A percentile compares a stretch with the other conserved stretches of the same genome.
phyloP scores from a whole-genome alignment of 2,797 vertebrate species.

The Rhinoraja longicauda region DNA sequence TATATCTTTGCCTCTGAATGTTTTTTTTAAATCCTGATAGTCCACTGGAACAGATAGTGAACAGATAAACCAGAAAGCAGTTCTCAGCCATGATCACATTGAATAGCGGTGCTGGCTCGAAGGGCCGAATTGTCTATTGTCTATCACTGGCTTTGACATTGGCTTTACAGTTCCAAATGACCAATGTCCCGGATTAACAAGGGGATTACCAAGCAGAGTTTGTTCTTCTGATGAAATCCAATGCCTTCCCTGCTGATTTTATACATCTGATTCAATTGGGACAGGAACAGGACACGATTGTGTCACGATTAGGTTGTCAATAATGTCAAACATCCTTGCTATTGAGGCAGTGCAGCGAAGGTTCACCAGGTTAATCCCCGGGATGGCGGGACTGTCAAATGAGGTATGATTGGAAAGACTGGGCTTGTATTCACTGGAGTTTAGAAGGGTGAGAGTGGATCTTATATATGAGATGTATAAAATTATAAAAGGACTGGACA shows the following conservation, averaged over 20 bases:
- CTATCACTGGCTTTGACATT: no score
- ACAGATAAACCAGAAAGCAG: neutral
- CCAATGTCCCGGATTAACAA: neutral
- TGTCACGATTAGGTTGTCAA: neutral
- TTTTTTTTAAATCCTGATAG: neutral
- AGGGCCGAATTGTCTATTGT: no score
- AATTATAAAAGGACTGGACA: no score
- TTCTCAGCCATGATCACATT: no score
- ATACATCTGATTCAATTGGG: neutral
- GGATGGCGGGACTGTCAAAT: no score
- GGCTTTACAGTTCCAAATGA: neutral
- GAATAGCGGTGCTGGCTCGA: no score
- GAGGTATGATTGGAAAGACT: no score
- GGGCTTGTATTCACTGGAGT: no score
- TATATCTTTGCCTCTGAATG: neutral
- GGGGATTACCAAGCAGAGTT: neutral
- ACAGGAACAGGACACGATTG: neutral
- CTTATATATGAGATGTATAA: no score
- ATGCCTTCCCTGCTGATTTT: neutral
- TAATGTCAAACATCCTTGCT: neutral
- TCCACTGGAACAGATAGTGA: neutral
- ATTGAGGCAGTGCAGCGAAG: no score
- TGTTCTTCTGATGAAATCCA: neutral
- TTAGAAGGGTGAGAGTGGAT: no score
- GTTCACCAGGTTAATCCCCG: no score